Conservation (phyloP, 2,797 vertebrate species). For the Anableps anableps region DNA sequence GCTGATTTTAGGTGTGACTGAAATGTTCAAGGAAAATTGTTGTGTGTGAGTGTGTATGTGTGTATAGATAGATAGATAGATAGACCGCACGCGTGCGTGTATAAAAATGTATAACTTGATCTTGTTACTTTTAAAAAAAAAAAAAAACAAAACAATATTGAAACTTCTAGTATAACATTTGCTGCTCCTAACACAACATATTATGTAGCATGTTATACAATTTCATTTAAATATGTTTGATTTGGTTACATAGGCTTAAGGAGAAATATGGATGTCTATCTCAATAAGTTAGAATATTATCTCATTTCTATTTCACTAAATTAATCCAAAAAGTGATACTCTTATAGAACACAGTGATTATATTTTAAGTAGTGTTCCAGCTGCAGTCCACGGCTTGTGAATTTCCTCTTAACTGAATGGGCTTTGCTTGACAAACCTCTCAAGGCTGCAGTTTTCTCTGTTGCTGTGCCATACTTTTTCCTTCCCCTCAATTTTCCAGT, state of each 20-base stretch:
- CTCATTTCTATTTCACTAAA: not conserved
- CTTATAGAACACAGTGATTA: not conserved
- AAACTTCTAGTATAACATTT: not conserved
- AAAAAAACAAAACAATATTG: not conserved
- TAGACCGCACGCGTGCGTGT: no score
- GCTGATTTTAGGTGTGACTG: constrained; percentile 59
- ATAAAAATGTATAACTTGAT: not conserved
- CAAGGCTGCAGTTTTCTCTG: not conserved
- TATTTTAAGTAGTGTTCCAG: not conserved
- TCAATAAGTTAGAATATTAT: not conserved
- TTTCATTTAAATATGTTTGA: not conserved
- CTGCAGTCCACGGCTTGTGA: not conserved
- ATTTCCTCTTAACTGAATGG: not conserved
- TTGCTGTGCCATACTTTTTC: not conserved
- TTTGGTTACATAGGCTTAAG: not conserved
- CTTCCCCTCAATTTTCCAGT: not conserved
- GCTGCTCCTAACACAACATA: not conserved
- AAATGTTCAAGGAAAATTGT: constrained; percentile 46
- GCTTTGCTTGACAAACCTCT: not conserved
- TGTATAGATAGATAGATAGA: not conserved
- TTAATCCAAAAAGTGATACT: not conserved
- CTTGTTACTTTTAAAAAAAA: not conserved
- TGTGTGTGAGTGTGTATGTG: constrained; percentile 19
- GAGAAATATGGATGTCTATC: not conserved
- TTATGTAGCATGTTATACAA: not conserved